Percentiles rank a stretch among this genome's conserved stretches.
Conservation (phyloP, 2,797 vertebrate species). For the Psittacula derbiana region DNA sequence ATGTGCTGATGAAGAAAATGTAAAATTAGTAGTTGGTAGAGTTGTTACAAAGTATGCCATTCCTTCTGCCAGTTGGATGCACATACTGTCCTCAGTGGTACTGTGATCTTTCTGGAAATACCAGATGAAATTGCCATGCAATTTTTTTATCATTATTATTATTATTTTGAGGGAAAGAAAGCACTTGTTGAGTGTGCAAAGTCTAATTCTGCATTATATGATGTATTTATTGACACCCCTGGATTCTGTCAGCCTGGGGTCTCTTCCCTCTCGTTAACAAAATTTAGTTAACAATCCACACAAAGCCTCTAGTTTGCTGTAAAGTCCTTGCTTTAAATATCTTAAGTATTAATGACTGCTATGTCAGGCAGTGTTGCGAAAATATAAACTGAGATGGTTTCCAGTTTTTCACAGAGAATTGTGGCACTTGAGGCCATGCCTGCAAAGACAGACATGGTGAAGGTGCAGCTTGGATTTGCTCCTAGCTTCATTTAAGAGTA, state of each 20-base stretch:
- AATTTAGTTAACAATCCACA: not conserved
- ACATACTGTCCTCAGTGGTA: not conserved
- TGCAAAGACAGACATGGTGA: not conserved
- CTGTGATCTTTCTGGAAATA: not conserved
- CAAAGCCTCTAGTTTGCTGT: not conserved
- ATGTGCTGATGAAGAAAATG: slow-evolving; percentile 35
- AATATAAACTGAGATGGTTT: not conserved
- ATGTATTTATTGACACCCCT: not conserved
- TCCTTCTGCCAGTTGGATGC: not conserved
- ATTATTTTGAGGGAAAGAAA: not conserved
- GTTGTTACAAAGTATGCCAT: not conserved
- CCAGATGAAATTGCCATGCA: not conserved
- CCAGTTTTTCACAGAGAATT: not conserved
- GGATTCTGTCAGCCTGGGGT: not conserved
- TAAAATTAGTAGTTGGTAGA: not conserved
- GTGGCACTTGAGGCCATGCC: not conserved
- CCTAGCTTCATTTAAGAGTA: not conserved
- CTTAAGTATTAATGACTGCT: not conserved
- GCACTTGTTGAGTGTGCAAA: not conserved
- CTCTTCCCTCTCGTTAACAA: not conserved
- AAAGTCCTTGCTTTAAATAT: not conserved
- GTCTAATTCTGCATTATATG: not conserved
- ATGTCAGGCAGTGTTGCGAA: not conserved
- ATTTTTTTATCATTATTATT: not conserved
- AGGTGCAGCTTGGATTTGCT: not conserved